Evolutionary conservation across 1,140 invertebrate genomes (phyloP).

Genomic region (Stegodyphus dumicola): DNA sequence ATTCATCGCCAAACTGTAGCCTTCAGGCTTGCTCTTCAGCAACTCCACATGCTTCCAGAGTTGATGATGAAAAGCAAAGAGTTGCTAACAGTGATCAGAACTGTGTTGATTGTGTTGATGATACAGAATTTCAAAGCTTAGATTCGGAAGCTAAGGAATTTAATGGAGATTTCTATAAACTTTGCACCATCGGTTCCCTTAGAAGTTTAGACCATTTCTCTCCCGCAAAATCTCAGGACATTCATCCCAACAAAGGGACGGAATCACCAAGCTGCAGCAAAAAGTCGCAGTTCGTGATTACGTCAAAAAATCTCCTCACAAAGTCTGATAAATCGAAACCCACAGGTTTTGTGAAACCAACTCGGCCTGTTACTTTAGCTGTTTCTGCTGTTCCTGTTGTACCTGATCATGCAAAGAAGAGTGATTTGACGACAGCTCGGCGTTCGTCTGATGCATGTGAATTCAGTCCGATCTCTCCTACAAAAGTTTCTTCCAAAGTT

Average conservation of each 20-base stretch:
- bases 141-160: constrained; percentile 74
- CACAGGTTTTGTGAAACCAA: constrained; percentile 51
- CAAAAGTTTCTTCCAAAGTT: background rate
- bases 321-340: constrained; percentile 34
- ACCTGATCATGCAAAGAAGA: background rate
- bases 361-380: constrained; percentile 21
- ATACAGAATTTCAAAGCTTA: constrained; percentile 52
- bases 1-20: background rate
- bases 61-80: background rate
- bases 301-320: background rate
- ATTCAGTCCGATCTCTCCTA: background rate
- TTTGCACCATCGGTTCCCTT: constrained; percentile 83
- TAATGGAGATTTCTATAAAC: constrained; percentile 79
- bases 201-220: constrained; percentile 75
- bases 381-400: constrained; percentile 23
- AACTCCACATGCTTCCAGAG: background rate
- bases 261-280: constrained; percentile 46
- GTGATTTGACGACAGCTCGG: background rate
- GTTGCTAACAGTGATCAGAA: background rate
- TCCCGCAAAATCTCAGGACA: constrained; percentile 4
- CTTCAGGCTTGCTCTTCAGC: background rate
- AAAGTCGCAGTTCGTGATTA: background rate
- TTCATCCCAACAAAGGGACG: background rate
- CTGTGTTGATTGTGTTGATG: background rate
- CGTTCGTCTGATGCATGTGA: background rate